These are phyloP conservation scores for Rhamphomyia laevipes DNA, from an alignment of 2,888 invertebrate species.

Conservation along the genomic window DNA sequence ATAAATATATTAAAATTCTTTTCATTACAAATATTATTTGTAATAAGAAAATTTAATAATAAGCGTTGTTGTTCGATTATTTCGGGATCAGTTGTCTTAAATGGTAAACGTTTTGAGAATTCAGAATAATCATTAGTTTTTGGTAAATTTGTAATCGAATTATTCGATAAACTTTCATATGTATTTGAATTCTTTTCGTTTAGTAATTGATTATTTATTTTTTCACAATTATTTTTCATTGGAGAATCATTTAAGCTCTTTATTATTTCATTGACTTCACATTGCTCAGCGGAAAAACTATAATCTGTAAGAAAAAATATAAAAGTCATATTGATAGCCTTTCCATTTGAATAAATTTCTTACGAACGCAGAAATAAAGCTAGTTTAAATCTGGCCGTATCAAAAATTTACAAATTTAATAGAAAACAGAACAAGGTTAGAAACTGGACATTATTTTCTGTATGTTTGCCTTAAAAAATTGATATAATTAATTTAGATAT, in stretches of 20 bases:
- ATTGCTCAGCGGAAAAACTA: slow-evolving; percentile 31
- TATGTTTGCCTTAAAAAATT: too few relatives aligned
- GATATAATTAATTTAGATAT: too few relatives aligned
- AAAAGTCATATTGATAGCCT: too few relatives aligned
- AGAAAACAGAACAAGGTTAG: too few relatives aligned
- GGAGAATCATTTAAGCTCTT: slow-evolving; percentile 24
- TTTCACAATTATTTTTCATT: slow-evolving; percentile 17
- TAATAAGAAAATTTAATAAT: slow-evolving; percentile 31
- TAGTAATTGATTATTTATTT: slow-evolving; percentile 10
- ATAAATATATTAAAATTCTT: slow-evolving; percentile 34
- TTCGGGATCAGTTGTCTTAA: slow-evolving; percentile 28
- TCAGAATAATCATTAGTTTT: slow-evolving; percentile 4
- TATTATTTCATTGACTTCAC: slow-evolving; percentile 31
- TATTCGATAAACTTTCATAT: not conserved
- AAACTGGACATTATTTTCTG: too few relatives aligned
- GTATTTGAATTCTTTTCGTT: not conserved
- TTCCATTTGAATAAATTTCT: too few relatives aligned
- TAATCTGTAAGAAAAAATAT: slow-evolving; percentile 17
- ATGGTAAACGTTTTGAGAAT: slow-evolving; percentile 29
- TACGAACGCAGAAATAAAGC: too few relatives aligned
- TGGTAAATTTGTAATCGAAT: not conserved
- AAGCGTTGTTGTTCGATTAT: slow-evolving; percentile 30
- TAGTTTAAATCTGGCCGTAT: too few relatives aligned
- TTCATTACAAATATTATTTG: slow-evolving; percentile 33
- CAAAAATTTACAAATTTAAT: too few relatives aligned